Base-by-base conservation (phyloP, 2,113 vertebrate species). In the Upupa epops region DNA sequence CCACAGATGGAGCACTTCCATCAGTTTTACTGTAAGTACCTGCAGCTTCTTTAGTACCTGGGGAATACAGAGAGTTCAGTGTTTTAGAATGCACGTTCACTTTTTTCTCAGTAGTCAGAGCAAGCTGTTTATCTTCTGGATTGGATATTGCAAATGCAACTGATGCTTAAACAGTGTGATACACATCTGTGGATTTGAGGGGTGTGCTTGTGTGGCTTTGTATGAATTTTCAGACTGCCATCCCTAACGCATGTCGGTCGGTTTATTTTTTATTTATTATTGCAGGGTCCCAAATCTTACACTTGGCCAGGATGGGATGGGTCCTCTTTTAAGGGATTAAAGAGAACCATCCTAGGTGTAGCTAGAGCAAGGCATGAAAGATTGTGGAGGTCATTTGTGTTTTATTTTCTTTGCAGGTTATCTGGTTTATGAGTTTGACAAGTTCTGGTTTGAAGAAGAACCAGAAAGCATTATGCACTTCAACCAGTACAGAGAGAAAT, bases 381-480 rank as follows among this genome's bases (percentile, higher is more conserved):
- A 48, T 22, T 61, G 17, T 58, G 31, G n/a, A 60, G 31, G 51
- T 69, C 0, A 10, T 26, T 89, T 89, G 5, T 58, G 1, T 94
- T 89, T 88, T 96, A 37, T 93, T 86, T 94, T 94, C 71, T 90
- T 92, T 69, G 34, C 96, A 99, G 99, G 99, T 98, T 99, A 98
- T 94, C 97, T 99, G 90, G 98, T 98, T 5, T 99, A 98, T 76
- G 98, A 99, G 92, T 99, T 99, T 94, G 98, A 99, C 97, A 98
- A 98, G 83, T 99, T 99, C 98, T 99, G 99, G 99, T 97, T 99
- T 95, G 97, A 98, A 88, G 99, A 99, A 95, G 97, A 99, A 88
- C 99, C 99, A 29, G 98, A 99, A 94, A 99, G 98, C 97, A 99
- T 99, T 96, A 99, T 99, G 99, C 98, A 98, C 90, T 99, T 99